phyloP scores from a whole-genome alignment of 1,140 invertebrate species.

The Cyrtorhinus lividipennis region DNA sequence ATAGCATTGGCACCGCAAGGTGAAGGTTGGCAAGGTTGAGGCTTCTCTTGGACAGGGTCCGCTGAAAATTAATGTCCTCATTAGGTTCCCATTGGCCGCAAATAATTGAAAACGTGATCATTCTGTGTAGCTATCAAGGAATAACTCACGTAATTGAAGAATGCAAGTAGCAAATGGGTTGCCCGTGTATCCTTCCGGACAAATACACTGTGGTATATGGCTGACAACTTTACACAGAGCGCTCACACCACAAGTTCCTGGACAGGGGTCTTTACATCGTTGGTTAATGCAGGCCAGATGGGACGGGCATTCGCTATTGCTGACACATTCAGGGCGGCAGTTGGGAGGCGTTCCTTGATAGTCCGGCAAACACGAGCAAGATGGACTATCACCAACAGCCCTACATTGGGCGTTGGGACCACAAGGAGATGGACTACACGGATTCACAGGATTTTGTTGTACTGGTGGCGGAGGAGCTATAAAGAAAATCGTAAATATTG shows the following conservation, averaged over 20 bases:
- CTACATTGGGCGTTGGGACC: conserved; percentile 53
- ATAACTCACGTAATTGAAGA: conserved; percentile 34
- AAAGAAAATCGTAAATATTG: conserved; percentile 17
- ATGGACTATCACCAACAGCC: conserved; percentile 33
- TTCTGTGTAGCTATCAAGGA: no score
- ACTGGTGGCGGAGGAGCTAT: conserved; percentile 26
- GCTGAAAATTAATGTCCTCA: no score
- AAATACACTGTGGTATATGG: conserved; percentile 48
- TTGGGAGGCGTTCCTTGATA: conserved; percentile 34
- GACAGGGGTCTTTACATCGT: conserved; percentile 41
- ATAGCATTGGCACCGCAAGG: conserved; percentile 60
- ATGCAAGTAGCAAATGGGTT: conserved; percentile 45
- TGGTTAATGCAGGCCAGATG: conserved; percentile 39
- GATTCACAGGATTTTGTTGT: conserved; percentile 26
- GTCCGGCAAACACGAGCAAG: conserved; percentile 31
- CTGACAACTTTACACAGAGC: conserved; percentile 53
- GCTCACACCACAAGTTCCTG: conserved; percentile 38
- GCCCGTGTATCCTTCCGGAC: conserved; percentile 48
- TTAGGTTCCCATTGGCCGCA: not conserved
- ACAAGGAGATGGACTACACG: conserved; percentile 44
- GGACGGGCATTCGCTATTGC: conserved; percentile 37
- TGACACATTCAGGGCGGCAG: conserved; percentile 37
- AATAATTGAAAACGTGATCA: no score
- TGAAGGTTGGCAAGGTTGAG: conserved; percentile 53
- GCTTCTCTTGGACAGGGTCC: conserved; percentile 26